A percentile compares a stretch with the other conserved stretches of the same genome.
Conservation (phyloP, 1,140 invertebrate genomes). For the Macrosteles quadrilineatus region DNA sequence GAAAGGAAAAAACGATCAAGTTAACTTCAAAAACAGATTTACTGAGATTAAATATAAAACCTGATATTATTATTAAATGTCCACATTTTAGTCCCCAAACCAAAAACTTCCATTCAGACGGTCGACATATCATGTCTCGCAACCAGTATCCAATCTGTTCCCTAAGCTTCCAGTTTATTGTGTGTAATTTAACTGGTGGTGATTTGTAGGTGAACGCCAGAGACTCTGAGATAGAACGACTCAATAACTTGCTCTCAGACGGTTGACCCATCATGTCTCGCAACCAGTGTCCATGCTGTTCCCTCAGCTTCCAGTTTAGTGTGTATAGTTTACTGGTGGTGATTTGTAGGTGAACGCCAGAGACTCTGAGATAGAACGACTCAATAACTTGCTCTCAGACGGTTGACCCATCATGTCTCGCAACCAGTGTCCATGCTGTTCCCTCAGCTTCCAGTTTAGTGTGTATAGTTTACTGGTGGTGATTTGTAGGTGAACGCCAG, state of each 20-base stretch:
- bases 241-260: background rate
- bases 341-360: background rate
- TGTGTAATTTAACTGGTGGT: background rate
- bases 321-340: background rate
- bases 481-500: background rate
- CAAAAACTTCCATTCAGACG: background rate
- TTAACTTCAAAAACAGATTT: no score
- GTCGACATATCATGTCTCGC: background rate
- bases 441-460: background rate
- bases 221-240: background rate
- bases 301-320: background rate
- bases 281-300: background rate
- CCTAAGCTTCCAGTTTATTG: background rate
- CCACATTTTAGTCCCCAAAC: no score
- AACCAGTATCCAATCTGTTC: background rate
- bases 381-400: background rate
- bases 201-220: background rate
- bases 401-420: background rate
- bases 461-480: background rate
- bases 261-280: background rate
- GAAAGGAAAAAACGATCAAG: no score
- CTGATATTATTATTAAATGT: no score
- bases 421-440: background rate
- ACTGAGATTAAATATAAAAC: no score
- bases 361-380: background rate